Base-by-base conservation (phyloP, 2,113 vertebrate genomes). In the Sinosuthora webbiana region DNA sequence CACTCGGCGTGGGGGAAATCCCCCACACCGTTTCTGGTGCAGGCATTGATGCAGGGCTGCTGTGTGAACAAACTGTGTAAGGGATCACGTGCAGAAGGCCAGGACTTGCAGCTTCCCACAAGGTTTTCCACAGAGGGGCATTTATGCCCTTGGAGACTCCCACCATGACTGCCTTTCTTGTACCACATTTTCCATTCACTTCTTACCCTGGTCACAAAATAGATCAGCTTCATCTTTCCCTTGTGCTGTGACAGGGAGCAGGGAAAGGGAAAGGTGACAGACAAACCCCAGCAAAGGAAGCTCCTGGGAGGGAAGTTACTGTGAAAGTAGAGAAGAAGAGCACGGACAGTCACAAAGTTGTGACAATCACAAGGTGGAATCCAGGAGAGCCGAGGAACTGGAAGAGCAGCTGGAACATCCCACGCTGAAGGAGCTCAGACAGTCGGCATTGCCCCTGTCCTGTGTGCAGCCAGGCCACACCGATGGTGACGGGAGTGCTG, bases 311-410 rank as follows among this genome's bases (percentile, higher is more conserved):
- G 49, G 16, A 64, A 62, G 31, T 7, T 23, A 23, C 28, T 23
- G 0, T 0, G 5, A 44, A 69, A 75, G 53, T 27, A 42, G 17
- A 37, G 74, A 59, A n/a, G 31, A 27, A 31, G 27, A 20, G 16
- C 13, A 10, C 0, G 2, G 87, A 24, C 2, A 49, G 25, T 4
- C 56, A 11, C 3, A 5, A 27, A 50, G 65, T 1, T 1, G 0
- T 3, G 44, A 45, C 45, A 11, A 33, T 4, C 23, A 21, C 50
- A 4, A 15, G 4, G 28, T 1, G 41, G 18, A n/a, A 77, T 4
- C 30, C 64, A 28, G 53, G 2, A 15, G 3, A 23, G 47, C 52
- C 23, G 30, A 33, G 42, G 59, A 44, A 28, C 5, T n/a, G 24
- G 14, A 20, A 3, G 8, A 2, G 62, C 64, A 64, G 55, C 75